These are phyloP conservation scores for Desoria tigrina DNA, from an alignment of 2,888 invertebrate genomes.

Conservation along the genomic window DNA sequence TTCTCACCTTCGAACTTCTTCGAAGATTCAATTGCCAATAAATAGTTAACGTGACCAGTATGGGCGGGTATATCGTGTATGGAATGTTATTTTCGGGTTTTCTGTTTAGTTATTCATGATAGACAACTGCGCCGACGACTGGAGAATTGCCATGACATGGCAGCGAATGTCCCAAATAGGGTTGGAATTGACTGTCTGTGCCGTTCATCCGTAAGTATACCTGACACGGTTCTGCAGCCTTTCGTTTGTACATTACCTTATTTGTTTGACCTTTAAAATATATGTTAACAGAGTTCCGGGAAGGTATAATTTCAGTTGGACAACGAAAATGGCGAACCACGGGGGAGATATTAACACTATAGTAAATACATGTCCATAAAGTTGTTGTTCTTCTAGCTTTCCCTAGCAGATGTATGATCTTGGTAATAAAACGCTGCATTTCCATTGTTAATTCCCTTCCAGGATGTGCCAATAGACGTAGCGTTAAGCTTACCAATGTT, in stretches of 20 bases:
- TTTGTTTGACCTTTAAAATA: too few relatives aligned
- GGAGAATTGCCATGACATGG: constrained; percentile 99
- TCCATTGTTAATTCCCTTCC: constrained; percentile 24
- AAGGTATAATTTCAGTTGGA: constrained; percentile 94
- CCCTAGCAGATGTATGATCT: background rate
- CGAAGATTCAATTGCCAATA: too few relatives aligned
- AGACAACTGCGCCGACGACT: constrained; percentile 99
- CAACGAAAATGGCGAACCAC: constrained; percentile 73
- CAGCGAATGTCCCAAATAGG: constrained; percentile 90
- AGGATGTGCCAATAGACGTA: constrained; percentile 88
- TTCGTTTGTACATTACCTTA: too few relatives aligned
- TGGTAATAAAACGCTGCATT: background rate
- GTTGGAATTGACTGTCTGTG: constrained; percentile 91
- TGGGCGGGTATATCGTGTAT: too few relatives aligned
- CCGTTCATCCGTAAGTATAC: constrained; percentile 90
- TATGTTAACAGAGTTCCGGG: too few relatives aligned
- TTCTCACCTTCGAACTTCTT: too few relatives aligned
- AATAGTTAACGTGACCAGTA: too few relatives aligned
- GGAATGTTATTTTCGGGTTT: constrained; percentile 6
- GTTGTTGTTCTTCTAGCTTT: background rate
- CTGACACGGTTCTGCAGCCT: too few relatives aligned
- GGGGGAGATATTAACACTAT: constrained; percentile 46
- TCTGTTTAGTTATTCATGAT: constrained; percentile 94
- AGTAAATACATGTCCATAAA: constrained; percentile 23
- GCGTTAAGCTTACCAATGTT: constrained; percentile 99